These are phyloP conservation scores for Papilio gigon DNA, from an alignment of 2,888 invertebrate genomes.

Conservation along the genomic window DNA sequence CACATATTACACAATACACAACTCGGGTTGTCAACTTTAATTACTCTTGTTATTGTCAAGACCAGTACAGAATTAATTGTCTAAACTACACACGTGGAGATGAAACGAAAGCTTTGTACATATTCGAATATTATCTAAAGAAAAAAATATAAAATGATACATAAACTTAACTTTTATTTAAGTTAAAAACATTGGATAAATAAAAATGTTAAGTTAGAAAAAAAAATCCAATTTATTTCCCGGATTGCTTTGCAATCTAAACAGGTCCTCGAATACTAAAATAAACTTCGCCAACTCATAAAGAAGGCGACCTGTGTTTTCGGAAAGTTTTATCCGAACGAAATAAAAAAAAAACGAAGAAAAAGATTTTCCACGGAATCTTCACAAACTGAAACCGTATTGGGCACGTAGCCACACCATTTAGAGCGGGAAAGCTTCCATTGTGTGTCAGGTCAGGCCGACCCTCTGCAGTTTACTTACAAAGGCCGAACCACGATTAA, in stretches of 20 bases:
- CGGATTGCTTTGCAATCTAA: constrained; percentile 33
- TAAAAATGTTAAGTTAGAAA: constrained; percentile 18
- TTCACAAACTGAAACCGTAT: constrained; percentile 34
- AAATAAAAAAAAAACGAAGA: constrained; percentile 22
- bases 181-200: constrained; percentile 18
- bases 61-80: too few species aligned
- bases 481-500: constrained; percentile 66
- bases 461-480: constrained; percentile 60
- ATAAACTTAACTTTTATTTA: constrained; percentile 5
- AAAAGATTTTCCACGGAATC: constrained; percentile 30
- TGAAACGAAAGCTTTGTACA: too few species aligned
- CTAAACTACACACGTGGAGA: too few species aligned
- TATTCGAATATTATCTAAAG: too few species aligned
- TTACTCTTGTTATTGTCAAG: too few species aligned
- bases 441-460: constrained; percentile 66
- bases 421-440: constrained; percentile 43
- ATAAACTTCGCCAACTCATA: constrained; percentile 34
- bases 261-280: constrained; percentile 29
- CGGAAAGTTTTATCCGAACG: constrained; percentile 15
- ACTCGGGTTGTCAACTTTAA: too few species aligned
- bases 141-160: neutral
- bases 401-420: constrained; percentile 40
- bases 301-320: constrained; percentile 36
- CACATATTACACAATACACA: neutral
- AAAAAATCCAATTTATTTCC: constrained; percentile 36